Evolutionary conservation across 1,140 invertebrate genomes (phyloP), one percentile per base, ranked within the genome.

Genomic region (Vollenhovia emeryi): DNA sequence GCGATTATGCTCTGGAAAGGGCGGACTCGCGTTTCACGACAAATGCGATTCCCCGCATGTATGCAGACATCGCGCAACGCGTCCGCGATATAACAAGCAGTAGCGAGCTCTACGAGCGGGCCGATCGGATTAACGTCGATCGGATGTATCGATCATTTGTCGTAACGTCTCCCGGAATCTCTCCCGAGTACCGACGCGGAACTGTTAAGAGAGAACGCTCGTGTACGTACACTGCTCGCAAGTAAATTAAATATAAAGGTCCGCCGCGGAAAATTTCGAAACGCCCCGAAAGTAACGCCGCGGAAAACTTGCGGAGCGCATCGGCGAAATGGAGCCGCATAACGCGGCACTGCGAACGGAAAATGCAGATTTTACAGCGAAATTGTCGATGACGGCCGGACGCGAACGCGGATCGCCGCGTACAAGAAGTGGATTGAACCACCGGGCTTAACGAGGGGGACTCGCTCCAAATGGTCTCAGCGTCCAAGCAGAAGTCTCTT

Each of bases 201-300:
- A 50, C 8, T 4, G 5, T 50, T 33, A 13, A n/a, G 27, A 71
- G 9, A 7, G n/a, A 24, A 18, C 36, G 13, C 45, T 43, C 8
- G 1, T 36, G 18, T 66, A 24, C 9, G 8, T 66, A 43, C 13
- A 2, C 13, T 64, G 60, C 36, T 7, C 11, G 66, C 21, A 1
- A 69, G n/a, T 57, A 73, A 73, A 73, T 71, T 33, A 55, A n/a
- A 73, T 73, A 78, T 66, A 66, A 78, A 64, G 66, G 40, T 48
- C 18, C 5, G 43, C 13, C 59, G 62, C 18, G 40, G 18, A n/a
- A 64, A 64, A 33, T 66, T 21, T 60, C 15, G 21, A 75, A n/a
- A 43, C 13, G 11, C 30, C 13, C 21, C 6, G 15, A 27, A 66
- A 13, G 4, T 18, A n/a, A 11, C 5, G 11, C 13, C 18, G 2